Evolutionary conservation across 1,140 invertebrate genomes (phyloP), one percentile per base, ranked within the genome.

Genomic region (Orchestia grillus): DNA sequence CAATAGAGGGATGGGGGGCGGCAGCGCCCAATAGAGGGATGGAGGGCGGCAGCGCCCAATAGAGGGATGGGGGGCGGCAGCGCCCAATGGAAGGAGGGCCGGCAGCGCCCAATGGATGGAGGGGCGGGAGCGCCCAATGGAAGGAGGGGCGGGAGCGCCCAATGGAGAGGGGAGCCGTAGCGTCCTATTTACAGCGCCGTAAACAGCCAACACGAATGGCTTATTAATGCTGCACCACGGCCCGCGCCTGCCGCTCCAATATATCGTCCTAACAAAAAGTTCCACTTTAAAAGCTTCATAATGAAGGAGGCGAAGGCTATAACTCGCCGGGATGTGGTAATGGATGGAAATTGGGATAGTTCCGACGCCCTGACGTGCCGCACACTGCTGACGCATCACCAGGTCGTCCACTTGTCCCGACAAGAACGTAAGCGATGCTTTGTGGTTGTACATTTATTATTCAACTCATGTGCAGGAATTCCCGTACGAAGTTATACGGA

Each of bases 201-300:
- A 77, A 77, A 77, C 11, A 77, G 62, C 62, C 11, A 77, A 77
- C 62, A 77, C 62, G 62, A 36, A 77, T 77, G 62, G 15, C 62
- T 77, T 77, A 77, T 77, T 77, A 77, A 77, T 77, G 62, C 62
- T 36, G 62, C 15, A 23, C 62, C 62, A 77, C 62, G 62, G 62
- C 15, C 62, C 62, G 28, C 62, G 36, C 62, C 15, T 3, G 62
- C 62, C 62, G 62, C 62, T 77, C 62, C 62, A 23, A 77, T 77
- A 77, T 77, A 77, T 77, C 62, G 62, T 77, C 62, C 62, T 15
- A 15, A 77, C 62, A 77, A 77, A 77, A 77, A 77, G 62, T 77
- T 77, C 62, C 62, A 77, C 62, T 77, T 77, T 77, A 77, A 77
- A 77, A 77, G 62, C 62, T 77, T 77, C 62, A 77, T 77, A 77